Percentiles rank a stretch among this genome's conserved stretches.
Evolutionary conservation across 2,888 invertebrate genomes (phyloP).

Genomic region (Lepetodrilus schrolli): DNA sequence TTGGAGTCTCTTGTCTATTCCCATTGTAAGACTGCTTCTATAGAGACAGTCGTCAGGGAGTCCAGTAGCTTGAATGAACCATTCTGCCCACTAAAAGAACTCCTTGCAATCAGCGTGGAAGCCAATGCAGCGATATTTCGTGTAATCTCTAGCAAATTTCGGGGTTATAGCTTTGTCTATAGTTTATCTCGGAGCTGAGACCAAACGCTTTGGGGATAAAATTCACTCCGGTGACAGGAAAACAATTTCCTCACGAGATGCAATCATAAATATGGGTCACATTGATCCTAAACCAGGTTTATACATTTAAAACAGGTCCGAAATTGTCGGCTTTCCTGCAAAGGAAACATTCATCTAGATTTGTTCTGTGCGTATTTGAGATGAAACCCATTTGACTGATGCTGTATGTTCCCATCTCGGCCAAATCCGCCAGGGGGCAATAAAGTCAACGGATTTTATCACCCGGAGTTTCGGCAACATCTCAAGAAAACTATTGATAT

Average conservation of each 20-base stretch:
- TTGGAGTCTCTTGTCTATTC: neutral
- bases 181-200: neutral
- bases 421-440: too few species aligned
- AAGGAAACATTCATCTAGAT: neutral
- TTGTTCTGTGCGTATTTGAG: too few species aligned
- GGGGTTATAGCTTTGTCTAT: conserved; percentile 22
- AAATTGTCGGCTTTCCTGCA: neutral
- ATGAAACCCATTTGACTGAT: too few species aligned
- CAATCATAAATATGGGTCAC: neutral
- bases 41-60: conserved; percentile 1
- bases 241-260: conserved; percentile 13
- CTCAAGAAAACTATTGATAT: too few species aligned
- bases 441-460: too few species aligned
- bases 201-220: conserved; percentile 13
- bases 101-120: neutral
- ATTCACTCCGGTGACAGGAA: neutral
- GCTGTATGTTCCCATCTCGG: too few species aligned
- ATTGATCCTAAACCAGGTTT: conserved; percentile 16
- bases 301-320: neutral
- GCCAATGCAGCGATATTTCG: too few species aligned
- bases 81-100: neutral
- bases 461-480: too few species aligned
- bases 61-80: neutral
- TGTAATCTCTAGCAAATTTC: conserved; percentile 7
- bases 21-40: neutral